These are phyloP conservation scores for Axea sp. DNA, from an alignment of 2,888 invertebrate genomes.

Conservation along the genomic window DNA sequence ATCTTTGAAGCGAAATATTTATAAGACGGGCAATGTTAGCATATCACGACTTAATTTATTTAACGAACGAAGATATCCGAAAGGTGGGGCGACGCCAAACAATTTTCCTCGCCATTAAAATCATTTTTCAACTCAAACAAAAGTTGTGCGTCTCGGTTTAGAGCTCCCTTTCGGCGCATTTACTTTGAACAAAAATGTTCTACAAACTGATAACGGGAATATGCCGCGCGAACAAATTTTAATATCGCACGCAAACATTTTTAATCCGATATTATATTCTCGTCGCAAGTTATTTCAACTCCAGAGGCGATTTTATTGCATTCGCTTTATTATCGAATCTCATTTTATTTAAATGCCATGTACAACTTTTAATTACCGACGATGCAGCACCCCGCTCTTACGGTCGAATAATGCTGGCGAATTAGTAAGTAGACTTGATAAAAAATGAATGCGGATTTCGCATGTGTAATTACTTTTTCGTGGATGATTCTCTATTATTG, in stretches of 20 bases:
- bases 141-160: too few relatives aligned
- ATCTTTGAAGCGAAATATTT: conserved; percentile 19
- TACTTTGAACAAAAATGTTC: too few relatives aligned
- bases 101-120: conserved; percentile 6
- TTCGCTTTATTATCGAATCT: conserved; percentile 5
- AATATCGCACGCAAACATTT: conserved; percentile 9
- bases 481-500: neutral
- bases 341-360: conserved; percentile 13
- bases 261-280: conserved; percentile 5
- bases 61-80: neutral
- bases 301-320: conserved; percentile 7
- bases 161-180: too few relatives aligned
- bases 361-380: conserved; percentile 26
- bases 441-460: neutral
- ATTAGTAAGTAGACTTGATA: conserved; percentile 17
- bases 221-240: conserved; percentile 1
- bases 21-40: conserved; percentile 15
- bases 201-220: too few relatives aligned
- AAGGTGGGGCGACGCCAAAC: neutral
- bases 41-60: conserved; percentile 13
- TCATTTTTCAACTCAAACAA: conserved; percentile 7
- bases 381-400: too few relatives aligned
- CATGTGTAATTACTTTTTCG: conserved; percentile 16
- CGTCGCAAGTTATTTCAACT: neutral
- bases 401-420: neutral